Conservation (phyloP, 2,113 vertebrate species). For the Taurulus bubalis region DNA sequence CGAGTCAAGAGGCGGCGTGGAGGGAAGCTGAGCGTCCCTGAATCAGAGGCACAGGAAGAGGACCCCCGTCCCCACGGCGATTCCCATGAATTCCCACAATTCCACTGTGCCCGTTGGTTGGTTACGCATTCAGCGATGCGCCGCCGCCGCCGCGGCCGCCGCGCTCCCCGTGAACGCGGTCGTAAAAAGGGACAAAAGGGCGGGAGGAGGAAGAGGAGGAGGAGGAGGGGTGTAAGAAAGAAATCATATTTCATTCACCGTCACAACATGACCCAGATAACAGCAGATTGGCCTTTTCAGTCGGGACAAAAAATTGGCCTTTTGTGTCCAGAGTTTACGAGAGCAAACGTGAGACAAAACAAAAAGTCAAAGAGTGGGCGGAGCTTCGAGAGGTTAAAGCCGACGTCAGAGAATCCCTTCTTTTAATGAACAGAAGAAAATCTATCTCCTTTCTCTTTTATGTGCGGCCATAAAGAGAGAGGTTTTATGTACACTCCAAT, state of each 20-base stretch:
- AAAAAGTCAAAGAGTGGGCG: constrained; percentile 52
- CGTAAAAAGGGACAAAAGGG: constrained; percentile 65
- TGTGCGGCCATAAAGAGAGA: constrained; percentile 80
- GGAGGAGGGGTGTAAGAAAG: constrained; percentile 21
- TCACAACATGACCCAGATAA: constrained; percentile 78
- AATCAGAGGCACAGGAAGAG: constrained; percentile 83
- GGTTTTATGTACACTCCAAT: constrained; percentile 84
- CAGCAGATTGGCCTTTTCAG: constrained; percentile 74
- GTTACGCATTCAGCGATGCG: constrained; percentile 80
- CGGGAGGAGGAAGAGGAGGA: constrained; percentile 44
- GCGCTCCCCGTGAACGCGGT: constrained; percentile 62
- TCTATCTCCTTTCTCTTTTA: constrained; percentile 78
- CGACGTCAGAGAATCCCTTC: constrained; percentile 75
- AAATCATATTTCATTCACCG: constrained; percentile 78
- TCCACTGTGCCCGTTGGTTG: constrained; percentile 79
- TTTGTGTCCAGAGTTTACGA: constrained; percentile 71
- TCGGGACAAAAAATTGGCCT: constrained; percentile 60
- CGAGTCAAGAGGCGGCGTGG: constrained; percentile 68
- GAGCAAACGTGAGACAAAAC: constrained; percentile 62
- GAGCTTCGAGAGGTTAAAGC: constrained; percentile 76
- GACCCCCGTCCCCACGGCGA: constrained; percentile 77
- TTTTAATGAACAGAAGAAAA: constrained; percentile 79
- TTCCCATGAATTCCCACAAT: constrained; percentile 85
- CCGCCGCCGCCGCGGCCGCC: too few species aligned
- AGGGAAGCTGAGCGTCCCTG: constrained; percentile 76